These are phyloP conservation scores for Embidobia sp. DNA, from an alignment of 2,888 invertebrate genomes.

Conservation along the genomic window DNA sequence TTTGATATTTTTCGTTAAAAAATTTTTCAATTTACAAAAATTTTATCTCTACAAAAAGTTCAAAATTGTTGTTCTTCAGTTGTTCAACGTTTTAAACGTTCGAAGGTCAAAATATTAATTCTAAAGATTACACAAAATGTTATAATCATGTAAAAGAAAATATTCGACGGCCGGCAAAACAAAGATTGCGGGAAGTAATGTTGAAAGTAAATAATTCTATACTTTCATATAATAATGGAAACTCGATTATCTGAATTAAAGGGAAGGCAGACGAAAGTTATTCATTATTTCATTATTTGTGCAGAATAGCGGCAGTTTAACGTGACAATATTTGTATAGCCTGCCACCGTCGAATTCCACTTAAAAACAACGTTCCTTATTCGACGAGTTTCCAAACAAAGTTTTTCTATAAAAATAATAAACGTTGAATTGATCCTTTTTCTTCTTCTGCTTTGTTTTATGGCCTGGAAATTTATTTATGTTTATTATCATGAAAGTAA, in stretches of 20 bases:
- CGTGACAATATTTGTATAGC: conserved; percentile 8
- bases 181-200: conserved; percentile 47
- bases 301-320: conserved; percentile 14
- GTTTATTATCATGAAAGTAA: too few relatives aligned
- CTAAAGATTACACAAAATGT: conserved; percentile 22
- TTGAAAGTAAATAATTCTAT: conserved; percentile 55
- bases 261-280: conserved; percentile 31
- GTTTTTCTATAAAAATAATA: too few relatives aligned
- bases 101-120: too few relatives aligned
- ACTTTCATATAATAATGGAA: conserved; percentile 40
- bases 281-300: conserved; percentile 44
- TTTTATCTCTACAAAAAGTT: too few relatives aligned
- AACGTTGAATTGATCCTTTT: too few relatives aligned
- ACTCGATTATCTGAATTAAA: conserved; percentile 48
- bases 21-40: too few relatives aligned
- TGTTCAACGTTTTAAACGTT: too few relatives aligned
- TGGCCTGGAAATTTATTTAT: too few relatives aligned
- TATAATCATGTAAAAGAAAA: conserved; percentile 30
- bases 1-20: too few relatives aligned
- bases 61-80: too few relatives aligned
- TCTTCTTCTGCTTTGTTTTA: too few relatives aligned
- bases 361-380: conserved; percentile 12
- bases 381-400: neutral
- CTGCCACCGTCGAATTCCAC: neutral
- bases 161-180: conserved; percentile 31